phyloP scores from a whole-genome alignment of 2,113 vertebrate genomes.

The Sinocyclocheilus anshuiensis region DNA sequence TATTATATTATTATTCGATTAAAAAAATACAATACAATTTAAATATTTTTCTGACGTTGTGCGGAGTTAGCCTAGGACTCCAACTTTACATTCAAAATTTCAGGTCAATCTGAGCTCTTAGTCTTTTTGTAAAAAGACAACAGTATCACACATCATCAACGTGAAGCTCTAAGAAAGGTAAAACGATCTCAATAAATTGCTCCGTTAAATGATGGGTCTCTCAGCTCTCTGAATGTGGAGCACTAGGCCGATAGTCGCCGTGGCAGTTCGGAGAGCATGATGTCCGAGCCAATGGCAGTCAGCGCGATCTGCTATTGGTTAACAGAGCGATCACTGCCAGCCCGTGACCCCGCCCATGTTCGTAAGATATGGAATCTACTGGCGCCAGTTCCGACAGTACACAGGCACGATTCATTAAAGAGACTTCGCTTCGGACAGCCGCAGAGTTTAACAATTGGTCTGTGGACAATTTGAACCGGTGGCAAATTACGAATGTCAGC shows the following conservation, averaged over 20 bases:
- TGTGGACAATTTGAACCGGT: slow-evolving; percentile 30
- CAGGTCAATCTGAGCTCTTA: slow-evolving; percentile 45
- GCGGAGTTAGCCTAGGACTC: too few species aligned
- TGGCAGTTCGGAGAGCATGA: slow-evolving; percentile 33
- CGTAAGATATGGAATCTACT: slow-evolving; percentile 93
- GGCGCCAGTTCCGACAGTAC: slow-evolving; percentile 91
- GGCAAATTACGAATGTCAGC: slow-evolving; percentile 40
- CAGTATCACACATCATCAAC: slow-evolving; percentile 51
- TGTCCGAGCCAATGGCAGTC: slow-evolving; percentile 79
- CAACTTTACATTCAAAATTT: not conserved
- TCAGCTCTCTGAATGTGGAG: slow-evolving; percentile 61
- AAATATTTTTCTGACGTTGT: too few species aligned
- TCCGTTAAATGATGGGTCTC: slow-evolving; percentile 73
- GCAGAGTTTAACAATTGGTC: slow-evolving; percentile 28
- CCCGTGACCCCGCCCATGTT: slow-evolving; percentile 73
- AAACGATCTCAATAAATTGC: slow-evolving; percentile 66
- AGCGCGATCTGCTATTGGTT: slow-evolving; percentile 79
- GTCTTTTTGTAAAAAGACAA: slow-evolving; percentile 50
- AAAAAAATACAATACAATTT: too few species aligned
- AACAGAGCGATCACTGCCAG: slow-evolving; percentile 70
- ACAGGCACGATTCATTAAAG: slow-evolving; percentile 77
- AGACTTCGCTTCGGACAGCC: slow-evolving; percentile 40
- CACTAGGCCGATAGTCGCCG: slow-evolving; percentile 33
- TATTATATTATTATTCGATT: not conserved
- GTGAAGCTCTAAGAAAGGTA: slow-evolving; percentile 53